These are phyloP conservation scores for Emydura subglobosa DNA, from an alignment of 2,113 vertebrate species.

Conservation along the genomic window DNA sequence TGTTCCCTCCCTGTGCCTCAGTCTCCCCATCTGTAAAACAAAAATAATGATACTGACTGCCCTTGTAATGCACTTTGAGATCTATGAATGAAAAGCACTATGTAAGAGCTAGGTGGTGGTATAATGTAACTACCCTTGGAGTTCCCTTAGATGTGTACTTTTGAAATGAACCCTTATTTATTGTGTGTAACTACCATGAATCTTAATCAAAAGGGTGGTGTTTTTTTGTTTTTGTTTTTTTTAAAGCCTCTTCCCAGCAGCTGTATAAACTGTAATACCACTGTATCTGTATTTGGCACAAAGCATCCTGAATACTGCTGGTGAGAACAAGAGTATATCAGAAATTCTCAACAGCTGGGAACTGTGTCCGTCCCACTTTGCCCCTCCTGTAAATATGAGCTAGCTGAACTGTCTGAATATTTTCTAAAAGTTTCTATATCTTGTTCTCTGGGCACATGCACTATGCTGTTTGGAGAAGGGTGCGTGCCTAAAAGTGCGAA, in stretches of 20 bases:
- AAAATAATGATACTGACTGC: not conserved
- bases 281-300: not conserved
- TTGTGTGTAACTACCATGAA: not conserved
- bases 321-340: not conserved
- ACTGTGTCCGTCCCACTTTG: not conserved
- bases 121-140: accelerated
- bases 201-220: not conserved
- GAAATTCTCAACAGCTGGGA: constrained; percentile 3
- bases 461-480: not conserved
- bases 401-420: not conserved
- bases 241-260: not conserved
- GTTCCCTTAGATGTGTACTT: not conserved
- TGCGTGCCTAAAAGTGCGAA: not conserved
- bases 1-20: not conserved
- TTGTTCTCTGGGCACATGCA: not conserved
- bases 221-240: too few relatives aligned
- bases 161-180: not conserved
- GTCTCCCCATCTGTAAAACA: not conserved
- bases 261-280: not conserved
- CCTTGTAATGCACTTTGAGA: not conserved
- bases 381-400: not conserved
- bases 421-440: not conserved
- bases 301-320: not conserved
- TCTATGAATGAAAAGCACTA: accelerated
- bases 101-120: not conserved